Percentiles rank a stretch among this genome's conserved stretches.
These are phyloP conservation scores for Paralvinella palmiformis DNA, from an alignment of 1,140 invertebrate genomes.

Conservation along the genomic window DNA sequence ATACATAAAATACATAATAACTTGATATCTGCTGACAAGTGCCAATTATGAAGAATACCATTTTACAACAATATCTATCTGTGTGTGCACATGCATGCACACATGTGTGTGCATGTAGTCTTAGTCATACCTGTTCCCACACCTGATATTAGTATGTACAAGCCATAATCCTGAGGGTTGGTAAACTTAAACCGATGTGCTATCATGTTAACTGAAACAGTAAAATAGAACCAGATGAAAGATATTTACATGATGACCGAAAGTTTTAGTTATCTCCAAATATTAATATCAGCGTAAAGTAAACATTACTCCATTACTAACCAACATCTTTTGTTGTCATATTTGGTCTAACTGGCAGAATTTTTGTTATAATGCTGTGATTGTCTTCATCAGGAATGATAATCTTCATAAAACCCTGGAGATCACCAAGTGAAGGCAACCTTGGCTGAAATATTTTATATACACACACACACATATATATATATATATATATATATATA, in stretches of 20 bases:
- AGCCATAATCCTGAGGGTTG: conserved; percentile 90
- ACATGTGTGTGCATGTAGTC: neutral
- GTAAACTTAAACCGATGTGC: conserved; percentile 88
- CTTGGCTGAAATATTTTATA: no score
- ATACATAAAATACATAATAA: no score
- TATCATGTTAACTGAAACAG: conserved; percentile 63
- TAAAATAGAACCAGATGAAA: neutral
- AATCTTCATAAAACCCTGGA: conserved; percentile 74
- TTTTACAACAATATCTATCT: no score
- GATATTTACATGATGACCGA: neutral
- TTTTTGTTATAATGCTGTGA: conserved; percentile 82
- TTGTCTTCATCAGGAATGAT: conserved; percentile 86
- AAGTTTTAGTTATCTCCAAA: neutral
- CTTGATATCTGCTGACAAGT: no score
- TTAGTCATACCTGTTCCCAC: conserved; percentile 61
- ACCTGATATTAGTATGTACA: conserved; percentile 84
- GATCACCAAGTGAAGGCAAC: conserved; percentile 54
- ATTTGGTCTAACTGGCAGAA: conserved; percentile 81
- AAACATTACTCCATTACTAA: no score
- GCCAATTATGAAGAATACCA: no score
- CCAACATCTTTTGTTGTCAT: conserved; percentile 87
- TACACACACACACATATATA: no score
- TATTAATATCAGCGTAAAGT: no score
- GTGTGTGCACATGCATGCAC: neutral
- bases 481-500: no score